phyloP scores from a whole-genome alignment of 2,888 invertebrate species.

The Clostera curtula region DNA sequence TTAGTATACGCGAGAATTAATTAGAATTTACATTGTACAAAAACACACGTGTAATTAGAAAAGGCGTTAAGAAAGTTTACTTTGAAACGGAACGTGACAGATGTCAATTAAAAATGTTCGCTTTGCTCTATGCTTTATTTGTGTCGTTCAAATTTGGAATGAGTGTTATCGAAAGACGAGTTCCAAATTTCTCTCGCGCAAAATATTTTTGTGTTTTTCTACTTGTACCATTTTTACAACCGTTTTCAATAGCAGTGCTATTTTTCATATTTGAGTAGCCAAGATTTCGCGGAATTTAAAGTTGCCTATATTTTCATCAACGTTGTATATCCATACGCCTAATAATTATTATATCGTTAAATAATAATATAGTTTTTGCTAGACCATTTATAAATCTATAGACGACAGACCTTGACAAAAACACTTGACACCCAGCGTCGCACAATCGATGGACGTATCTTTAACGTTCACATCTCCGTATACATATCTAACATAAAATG shows the following conservation, averaged over 20 bases:
- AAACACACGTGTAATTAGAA: slow-evolving; percentile 57
- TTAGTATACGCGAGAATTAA: slow-evolving; percentile 54
- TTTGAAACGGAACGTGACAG: slow-evolving; percentile 21
- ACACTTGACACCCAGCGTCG: slow-evolving; percentile 2
- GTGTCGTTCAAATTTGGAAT: slow-evolving; percentile 1
- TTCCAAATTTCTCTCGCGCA: too few relatives aligned
- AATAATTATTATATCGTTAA: too few relatives aligned
- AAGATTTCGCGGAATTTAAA: too few relatives aligned
- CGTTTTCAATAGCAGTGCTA: too few relatives aligned
- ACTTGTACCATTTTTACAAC: too few relatives aligned
- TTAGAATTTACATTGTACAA: slow-evolving; percentile 60
- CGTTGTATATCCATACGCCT: too few relatives aligned
- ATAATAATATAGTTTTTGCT: too few relatives aligned
- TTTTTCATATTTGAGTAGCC: too few relatives aligned
- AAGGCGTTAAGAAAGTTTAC: slow-evolving; percentile 40
- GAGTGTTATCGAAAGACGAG: slow-evolving; percentile 1
- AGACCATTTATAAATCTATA: too few relatives aligned
- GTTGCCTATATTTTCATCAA: too few relatives aligned
- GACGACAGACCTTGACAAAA: not conserved
- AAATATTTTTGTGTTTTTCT: too few relatives aligned
- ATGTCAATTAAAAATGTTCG: slow-evolving; percentile 7
- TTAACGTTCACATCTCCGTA: slow-evolving; percentile 27
- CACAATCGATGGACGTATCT: slow-evolving; percentile 21
- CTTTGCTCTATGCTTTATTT: slow-evolving; percentile 8
- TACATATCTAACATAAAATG: slow-evolving; percentile 50